Evolutionary conservation across 2,797 vertebrate genomes (phyloP).

Genomic region (Melanotaenia parkinsoni): DNA sequence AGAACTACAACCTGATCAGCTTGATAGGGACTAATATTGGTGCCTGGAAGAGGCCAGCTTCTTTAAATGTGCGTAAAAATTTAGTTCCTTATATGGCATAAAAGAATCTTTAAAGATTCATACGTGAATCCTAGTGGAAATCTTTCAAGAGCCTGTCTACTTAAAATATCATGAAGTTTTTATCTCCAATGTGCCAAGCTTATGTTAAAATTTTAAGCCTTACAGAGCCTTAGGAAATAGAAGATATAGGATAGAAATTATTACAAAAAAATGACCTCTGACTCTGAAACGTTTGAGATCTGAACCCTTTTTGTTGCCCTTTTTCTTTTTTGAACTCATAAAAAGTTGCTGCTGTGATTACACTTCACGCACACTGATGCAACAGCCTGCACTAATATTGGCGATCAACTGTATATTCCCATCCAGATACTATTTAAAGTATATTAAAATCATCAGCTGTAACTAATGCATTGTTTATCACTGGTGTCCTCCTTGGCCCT

Average conservation of each 20-base stretch:
- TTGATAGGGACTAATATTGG: slow-evolving; percentile 10
- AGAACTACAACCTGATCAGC: slow-evolving; percentile 56
- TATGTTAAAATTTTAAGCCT: slow-evolving; percentile 7
- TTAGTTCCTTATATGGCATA: not conserved
- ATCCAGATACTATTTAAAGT: not conserved
- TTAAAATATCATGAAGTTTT: slow-evolving; percentile 8
- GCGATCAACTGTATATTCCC: not conserved
- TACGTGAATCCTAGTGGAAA: not conserved
- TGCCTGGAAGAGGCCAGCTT: not conserved
- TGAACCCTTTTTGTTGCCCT: not conserved
- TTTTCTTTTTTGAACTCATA: not conserved
- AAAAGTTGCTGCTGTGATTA: too few relatives aligned
- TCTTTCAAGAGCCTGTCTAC: not conserved
- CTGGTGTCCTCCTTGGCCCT: too few relatives aligned
- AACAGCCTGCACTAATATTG: not conserved
- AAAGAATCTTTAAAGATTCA: not conserved
- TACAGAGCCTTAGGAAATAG: slow-evolving; percentile 6
- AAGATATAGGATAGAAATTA: slow-evolving; percentile 10
- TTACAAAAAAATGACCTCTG: not conserved
- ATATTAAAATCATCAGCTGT: not conserved
- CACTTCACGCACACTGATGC: too few relatives aligned
- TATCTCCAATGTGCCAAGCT: slow-evolving; percentile 13
- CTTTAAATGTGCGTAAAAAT: not conserved
- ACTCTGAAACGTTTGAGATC: slow-evolving; percentile 3
- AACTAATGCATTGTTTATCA: not conserved